A percentile compares a stretch with the other conserved stretches of the same genome.
Conservation (phyloP, 2,797 vertebrate species). For the Chanos chanos region DNA sequence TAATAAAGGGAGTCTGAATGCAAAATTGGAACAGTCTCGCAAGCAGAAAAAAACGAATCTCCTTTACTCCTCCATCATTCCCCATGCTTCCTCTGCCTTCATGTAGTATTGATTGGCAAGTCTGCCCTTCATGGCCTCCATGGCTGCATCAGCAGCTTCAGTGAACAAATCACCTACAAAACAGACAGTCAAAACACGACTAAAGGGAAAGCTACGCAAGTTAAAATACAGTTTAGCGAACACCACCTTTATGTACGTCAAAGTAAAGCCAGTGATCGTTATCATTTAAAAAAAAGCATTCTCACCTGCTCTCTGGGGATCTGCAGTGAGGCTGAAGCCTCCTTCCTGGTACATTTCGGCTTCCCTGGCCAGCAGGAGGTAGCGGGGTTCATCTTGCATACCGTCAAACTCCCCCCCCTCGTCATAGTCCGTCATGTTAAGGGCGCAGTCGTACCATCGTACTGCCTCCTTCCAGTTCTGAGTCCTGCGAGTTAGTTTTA, state of each 20-base stretch:
- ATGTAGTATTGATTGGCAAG: slow-evolving; percentile 93
- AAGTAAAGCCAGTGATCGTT: not conserved
- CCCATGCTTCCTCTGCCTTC: slow-evolving; percentile 95
- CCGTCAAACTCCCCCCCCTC: slow-evolving; percentile 94
- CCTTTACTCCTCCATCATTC: slow-evolving; percentile 79
- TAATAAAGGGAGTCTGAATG: slow-evolving; percentile 1
- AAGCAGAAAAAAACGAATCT: not conserved
- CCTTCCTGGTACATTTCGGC: slow-evolving; percentile 86
- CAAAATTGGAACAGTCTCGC: slow-evolving; percentile 5
- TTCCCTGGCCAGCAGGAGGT: slow-evolving; percentile 83
- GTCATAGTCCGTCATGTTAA: slow-evolving; percentile 89
- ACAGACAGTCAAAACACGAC: not conserved
- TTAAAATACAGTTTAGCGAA: no score
- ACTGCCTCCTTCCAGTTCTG: slow-evolving; percentile 85
- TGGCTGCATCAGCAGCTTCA: slow-evolving; percentile 90
- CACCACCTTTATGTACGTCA: no score
- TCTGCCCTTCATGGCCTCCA: slow-evolving; percentile 92
- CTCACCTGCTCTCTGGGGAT: slow-evolving; percentile 87
- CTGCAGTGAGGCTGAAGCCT: slow-evolving; percentile 69
- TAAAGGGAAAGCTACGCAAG: not conserved
- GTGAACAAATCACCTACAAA: slow-evolving; percentile 88
- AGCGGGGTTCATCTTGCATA: slow-evolving; percentile 86
- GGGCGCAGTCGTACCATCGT: slow-evolving; percentile 79
- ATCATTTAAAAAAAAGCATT: not conserved
- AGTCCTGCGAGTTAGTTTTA: slow-evolving; percentile 58